Evolutionary conservation across 2,113 vertebrate species (phyloP), one percentile per base, ranked within the genome.

Genomic region (Fregetta grallaria): DNA sequence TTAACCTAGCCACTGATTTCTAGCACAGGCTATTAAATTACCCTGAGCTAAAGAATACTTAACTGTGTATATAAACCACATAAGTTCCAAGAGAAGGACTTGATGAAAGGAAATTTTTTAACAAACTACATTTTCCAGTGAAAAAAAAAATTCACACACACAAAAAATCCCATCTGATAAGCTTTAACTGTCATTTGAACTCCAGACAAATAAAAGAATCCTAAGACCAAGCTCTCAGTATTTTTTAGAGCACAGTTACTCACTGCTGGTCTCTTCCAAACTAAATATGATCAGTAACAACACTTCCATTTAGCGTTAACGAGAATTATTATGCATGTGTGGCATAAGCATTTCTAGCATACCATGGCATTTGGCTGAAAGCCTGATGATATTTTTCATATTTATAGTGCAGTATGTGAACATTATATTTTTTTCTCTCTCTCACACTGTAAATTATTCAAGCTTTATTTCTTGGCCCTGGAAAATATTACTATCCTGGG

Each of bases 341-440:
- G 58, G 71, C 58, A 89, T 50, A 68, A 96, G 70, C 13, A 63
- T 68, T 97, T 92, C 59, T 68, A 82, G 62, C 42, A 65, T 76
- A 87, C 40, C 50, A 42, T n/a, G 76, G 63, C 79, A 93, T 91
- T 95, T 94, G 92, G 92, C 91, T 89, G 50, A 88, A 92, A 93
- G 87, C 76, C 91, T 61, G 58, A 74, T 63, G 73, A 66, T 85
- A 67, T 71, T 91, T 93, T 86, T 78, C 7, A 1, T 61, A 78
- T 93, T 93, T 93, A 92, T 82, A 53, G 15, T 30, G 47, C 58
- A 95, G 56, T 76, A 84, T 65, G 44, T 53, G 65, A 95, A 44
- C 20, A 17, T 17, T 56, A 6, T 20, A 23, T 13, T 36, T 16
- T 71, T 88, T 59, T 21, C 47, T 82, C 11, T 61, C 42, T 82